A percentile compares a stretch with the other conserved stretches of the same genome.
Conservation (phyloP, 2,797 vertebrate species). For the Artibeus jamaicensis region DNA sequence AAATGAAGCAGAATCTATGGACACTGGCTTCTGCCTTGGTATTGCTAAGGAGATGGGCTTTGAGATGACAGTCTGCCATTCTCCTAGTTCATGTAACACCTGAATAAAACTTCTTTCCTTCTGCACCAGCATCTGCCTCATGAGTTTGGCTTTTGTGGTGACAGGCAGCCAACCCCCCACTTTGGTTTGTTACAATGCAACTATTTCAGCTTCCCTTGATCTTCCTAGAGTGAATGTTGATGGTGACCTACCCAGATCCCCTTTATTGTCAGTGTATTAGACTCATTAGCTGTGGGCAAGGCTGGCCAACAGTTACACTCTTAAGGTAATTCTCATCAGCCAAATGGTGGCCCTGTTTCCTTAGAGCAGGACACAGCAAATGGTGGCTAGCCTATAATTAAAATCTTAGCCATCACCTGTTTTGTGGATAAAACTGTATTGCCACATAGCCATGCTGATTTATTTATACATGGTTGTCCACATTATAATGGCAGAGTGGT, state of each 20-base stretch:
- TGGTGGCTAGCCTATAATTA: neutral
- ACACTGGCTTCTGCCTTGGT: neutral
- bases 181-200: neutral
- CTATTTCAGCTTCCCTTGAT: neutral
- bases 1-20: neutral
- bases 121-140: neutral
- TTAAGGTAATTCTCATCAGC: neutral
- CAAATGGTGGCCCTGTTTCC: neutral
- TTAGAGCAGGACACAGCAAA: neutral
- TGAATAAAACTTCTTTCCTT: neutral
- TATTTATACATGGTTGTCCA: neutral
- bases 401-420: neutral
- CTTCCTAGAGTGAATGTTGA: neutral
- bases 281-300: neutral
- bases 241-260: neutral
- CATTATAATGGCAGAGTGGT: neutral
- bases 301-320: neutral
- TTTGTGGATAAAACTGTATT: neutral
- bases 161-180: neutral
- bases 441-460: neutral
- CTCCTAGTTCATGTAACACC: neutral
- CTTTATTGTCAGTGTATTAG: neutral
- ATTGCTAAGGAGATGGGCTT: neutral
- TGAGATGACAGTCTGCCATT: neutral
- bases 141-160: neutral